Conservation (phyloP, 1,140 invertebrate species). For the Amphibalanus amphitrite region DNA sequence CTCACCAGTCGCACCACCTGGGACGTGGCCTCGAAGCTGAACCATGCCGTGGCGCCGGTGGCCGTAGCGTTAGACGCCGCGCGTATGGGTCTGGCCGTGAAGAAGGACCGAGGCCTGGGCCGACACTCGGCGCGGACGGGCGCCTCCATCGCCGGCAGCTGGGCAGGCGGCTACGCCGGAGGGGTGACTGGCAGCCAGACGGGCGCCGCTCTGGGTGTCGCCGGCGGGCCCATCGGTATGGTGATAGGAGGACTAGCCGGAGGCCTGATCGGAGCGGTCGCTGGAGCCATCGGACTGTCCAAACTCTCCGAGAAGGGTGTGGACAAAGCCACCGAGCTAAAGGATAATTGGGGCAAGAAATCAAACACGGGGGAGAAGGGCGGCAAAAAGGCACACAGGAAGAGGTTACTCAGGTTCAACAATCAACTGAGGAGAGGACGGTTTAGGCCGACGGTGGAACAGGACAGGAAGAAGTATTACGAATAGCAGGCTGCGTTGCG, state of each 20-base stretch:
- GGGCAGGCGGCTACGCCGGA: neutral
- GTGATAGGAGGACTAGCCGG: neutral
- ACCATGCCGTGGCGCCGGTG: neutral
- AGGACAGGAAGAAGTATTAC: no score
- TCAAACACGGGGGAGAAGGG: no score
- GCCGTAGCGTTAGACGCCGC: neutral
- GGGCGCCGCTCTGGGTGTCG: neutral
- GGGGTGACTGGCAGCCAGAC: conserved; percentile 3
- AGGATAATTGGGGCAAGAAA: no score
- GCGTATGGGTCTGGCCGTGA: neutral
- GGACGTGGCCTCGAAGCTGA: neutral
- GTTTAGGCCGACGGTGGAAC: neutral
- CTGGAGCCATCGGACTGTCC: neutral
- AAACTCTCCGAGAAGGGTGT: neutral
- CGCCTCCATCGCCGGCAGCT: neutral
- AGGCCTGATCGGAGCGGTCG: neutral
- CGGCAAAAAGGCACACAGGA: no score
- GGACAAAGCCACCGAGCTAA: neutral
- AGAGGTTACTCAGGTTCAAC: neutral
- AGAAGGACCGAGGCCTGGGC: neutral
- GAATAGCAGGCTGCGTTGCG: no score
- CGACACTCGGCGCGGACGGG: conserved; percentile 4
- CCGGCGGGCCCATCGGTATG: neutral
- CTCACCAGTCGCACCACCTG: neutral
- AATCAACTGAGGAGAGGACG: neutral